These are phyloP conservation scores for Orius laevigatus DNA, from an alignment of 1,140 invertebrate genomes.

Conservation along the genomic window DNA sequence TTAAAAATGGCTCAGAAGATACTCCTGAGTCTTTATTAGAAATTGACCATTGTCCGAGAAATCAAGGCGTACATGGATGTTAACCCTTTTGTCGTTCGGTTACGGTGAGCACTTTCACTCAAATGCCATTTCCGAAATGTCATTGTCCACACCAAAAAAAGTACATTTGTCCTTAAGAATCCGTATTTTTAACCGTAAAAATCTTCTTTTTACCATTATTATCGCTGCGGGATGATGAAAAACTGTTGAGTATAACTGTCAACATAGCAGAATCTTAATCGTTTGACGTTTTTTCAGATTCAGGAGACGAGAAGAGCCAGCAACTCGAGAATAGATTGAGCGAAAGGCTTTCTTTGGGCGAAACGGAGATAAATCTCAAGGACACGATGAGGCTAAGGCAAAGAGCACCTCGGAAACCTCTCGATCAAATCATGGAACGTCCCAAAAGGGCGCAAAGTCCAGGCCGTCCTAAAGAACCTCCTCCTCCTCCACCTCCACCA, in stretches of 20 bases:
- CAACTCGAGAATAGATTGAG: slow-evolving; percentile 34
- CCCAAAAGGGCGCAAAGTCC: slow-evolving; percentile 20
- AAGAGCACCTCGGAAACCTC: slow-evolving; percentile 32
- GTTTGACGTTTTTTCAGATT: neutral
- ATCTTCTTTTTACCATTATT: neutral
- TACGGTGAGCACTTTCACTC: no score
- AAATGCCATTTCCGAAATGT: no score
- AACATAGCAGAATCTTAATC: neutral
- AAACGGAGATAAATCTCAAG: slow-evolving; percentile 32
- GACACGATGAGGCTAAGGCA: slow-evolving; percentile 62
- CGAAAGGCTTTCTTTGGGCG: slow-evolving; percentile 26
- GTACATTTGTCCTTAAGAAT: no score
- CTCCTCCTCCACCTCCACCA: slow-evolving; percentile 26
- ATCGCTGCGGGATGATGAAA: neutral
- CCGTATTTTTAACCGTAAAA: no score
- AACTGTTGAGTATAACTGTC: neutral
- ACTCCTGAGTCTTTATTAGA: no score
- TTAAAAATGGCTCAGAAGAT: no score
- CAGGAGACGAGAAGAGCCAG: slow-evolving; percentile 20
- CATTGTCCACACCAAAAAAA: no score
- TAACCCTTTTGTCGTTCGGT: no score
- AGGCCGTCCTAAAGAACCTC: slow-evolving; percentile 24
- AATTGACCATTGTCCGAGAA: no score
- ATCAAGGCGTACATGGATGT: no score
- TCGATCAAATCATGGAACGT: neutral